Evolutionary conservation across 2,797 vertebrate species (phyloP).

Genomic region (Ataeniobius toweri): DNA sequence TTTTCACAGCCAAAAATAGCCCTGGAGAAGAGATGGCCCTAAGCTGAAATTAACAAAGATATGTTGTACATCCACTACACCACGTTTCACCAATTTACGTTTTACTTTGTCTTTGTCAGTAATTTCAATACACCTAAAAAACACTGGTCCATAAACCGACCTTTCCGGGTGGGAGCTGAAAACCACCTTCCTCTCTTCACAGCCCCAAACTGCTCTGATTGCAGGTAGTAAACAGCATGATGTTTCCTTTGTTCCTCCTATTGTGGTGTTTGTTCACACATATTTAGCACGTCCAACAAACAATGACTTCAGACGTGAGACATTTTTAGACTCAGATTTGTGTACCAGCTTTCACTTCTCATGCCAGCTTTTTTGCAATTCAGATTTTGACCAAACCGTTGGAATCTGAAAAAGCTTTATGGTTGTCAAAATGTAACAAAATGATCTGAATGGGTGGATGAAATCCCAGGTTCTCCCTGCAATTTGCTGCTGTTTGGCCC

Average conservation of each 20-base stretch:
- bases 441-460: neutral
- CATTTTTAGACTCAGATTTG: conserved; percentile 13
- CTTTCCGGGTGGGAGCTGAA: conserved; percentile 8
- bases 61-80: neutral
- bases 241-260: conserved; percentile 31
- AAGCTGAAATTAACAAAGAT: neutral
- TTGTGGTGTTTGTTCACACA: conserved; percentile 22
- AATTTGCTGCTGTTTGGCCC: conserved; percentile 1
- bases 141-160: conserved; percentile 6
- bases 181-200: neutral
- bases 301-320: conserved; percentile 12
- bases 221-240: conserved; percentile 18
- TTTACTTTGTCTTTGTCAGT: neutral
- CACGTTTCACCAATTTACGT: neutral
- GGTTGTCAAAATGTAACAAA: conserved; percentile 9
- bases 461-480: conserved; percentile 5
- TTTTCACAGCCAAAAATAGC: conserved; percentile 1
- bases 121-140: neutral
- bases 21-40: neutral
- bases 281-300: conserved; percentile 21
- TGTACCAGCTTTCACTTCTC: neutral
- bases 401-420: neutral
- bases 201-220: neutral
- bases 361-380: conserved; percentile 10
- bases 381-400: conserved; percentile 27